Conservation (phyloP, 2,113 vertebrate genomes). For the Lycaon pictus region DNA sequence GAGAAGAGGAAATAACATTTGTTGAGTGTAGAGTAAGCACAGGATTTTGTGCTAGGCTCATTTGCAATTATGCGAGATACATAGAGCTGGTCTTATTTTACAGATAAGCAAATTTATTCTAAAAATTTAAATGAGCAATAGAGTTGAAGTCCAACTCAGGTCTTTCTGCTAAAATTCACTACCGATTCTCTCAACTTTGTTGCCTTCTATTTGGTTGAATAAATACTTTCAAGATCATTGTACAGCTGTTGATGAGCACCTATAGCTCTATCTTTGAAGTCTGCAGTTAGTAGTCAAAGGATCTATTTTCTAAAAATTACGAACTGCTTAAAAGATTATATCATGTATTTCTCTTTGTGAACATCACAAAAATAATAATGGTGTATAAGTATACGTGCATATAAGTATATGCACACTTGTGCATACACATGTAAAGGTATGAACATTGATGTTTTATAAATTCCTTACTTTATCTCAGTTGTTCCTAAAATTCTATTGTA, state of each 20-base stretch:
- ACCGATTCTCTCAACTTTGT: neutral
- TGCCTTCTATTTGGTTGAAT: neutral
- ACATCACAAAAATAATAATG: neutral
- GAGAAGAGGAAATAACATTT: conserved; percentile 6
- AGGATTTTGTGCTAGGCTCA: neutral
- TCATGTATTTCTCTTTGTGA: neutral
- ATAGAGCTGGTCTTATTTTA: neutral
- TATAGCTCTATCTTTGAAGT: neutral
- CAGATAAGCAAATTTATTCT: neutral
- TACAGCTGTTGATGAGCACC: neutral
- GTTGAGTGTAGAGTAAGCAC: neutral
- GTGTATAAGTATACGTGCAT: neutral
- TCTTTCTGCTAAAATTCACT: neutral
- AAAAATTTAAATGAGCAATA: conserved; percentile 27
- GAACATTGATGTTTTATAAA: neutral
- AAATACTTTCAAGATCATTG: conserved; percentile 1
- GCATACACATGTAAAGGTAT: neutral
- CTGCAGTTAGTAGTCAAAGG: neutral
- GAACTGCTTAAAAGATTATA: neutral
- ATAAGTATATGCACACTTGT: neutral
- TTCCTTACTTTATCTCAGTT: neutral
- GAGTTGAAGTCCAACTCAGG: neutral
- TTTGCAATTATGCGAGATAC: neutral
- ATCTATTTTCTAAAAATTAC: neutral
- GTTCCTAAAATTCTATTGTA: neutral